Conservation (phyloP, 2,797 vertebrate species). For the Notolabrus celidotus region DNA sequence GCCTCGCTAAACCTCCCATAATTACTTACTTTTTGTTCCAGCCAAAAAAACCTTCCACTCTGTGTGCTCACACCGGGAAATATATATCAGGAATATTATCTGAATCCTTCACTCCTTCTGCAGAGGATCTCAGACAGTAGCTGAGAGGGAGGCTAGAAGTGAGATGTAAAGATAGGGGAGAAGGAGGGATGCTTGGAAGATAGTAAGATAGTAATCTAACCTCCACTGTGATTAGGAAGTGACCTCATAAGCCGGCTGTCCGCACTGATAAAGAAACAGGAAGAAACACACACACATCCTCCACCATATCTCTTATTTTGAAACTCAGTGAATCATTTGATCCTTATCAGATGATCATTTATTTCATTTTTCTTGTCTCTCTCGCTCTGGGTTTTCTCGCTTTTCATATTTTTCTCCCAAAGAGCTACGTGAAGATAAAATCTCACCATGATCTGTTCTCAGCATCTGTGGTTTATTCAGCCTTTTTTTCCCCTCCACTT, state of each 20-base stretch:
- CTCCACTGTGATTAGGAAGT: slow-evolving; percentile 73
- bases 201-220: slow-evolving; percentile 75
- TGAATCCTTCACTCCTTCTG: slow-evolving; percentile 17
- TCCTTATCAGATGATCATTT: slow-evolving; percentile 64
- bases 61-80: slow-evolving; percentile 38
- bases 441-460: slow-evolving; percentile 53
- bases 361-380: slow-evolving; percentile 47
- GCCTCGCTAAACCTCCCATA: slow-evolving; percentile 44
- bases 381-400: slow-evolving; percentile 41
- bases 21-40: slow-evolving; percentile 29
- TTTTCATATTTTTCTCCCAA: slow-evolving; percentile 54
- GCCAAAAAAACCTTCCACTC: slow-evolving; percentile 9
- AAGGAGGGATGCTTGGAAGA: slow-evolving; percentile 31
- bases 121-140: slow-evolving; percentile 50
- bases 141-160: slow-evolving; percentile 41
- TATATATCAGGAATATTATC: slow-evolving; percentile 40
- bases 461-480: slow-evolving; percentile 29
- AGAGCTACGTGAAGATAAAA: slow-evolving; percentile 41
- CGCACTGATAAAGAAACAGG: slow-evolving; percentile 65
- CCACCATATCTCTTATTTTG: slow-evolving; percentile 45
- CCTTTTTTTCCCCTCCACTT: slow-evolving; percentile 2
- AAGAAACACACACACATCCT: slow-evolving; percentile 22
- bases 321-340: slow-evolving; percentile 66
- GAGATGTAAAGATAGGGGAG: slow-evolving; percentile 56
- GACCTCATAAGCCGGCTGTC: slow-evolving; percentile 70